phyloP scores from a whole-genome alignment of 2,888 invertebrate genomes.

The Drosophila quinaria region DNA sequence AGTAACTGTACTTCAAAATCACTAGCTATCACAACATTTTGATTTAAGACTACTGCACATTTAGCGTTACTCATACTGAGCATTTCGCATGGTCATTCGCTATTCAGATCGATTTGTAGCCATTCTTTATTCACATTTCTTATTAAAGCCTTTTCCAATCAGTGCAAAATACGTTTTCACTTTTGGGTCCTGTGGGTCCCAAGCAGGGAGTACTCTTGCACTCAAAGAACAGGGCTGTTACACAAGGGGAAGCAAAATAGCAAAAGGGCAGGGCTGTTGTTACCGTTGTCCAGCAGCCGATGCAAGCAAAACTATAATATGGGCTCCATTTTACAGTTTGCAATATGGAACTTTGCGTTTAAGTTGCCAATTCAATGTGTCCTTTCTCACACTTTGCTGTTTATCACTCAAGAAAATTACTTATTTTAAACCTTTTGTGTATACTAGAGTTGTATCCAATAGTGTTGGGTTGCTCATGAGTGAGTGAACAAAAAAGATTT shows the following conservation, averaged over 20 bases:
- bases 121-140: constrained; percentile 24
- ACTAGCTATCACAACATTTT: constrained; percentile 11
- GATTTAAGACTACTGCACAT: constrained; percentile 24
- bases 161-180: constrained; percentile 43
- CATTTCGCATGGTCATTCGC: constrained; percentile 3
- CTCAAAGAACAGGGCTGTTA: constrained; percentile 63
- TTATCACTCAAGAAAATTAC: constrained; percentile 71
- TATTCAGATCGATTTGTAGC: background rate
- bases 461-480: too few relatives aligned
- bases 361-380: constrained; percentile 46
- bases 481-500: too few relatives aligned
- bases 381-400: constrained; percentile 45
- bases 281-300: constrained; percentile 76
- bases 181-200: constrained; percentile 42
- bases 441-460: constrained; percentile 62
- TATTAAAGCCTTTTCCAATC: constrained; percentile 31
- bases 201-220: constrained; percentile 43
- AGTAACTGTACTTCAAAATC: constrained; percentile 35
- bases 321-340: constrained; percentile 51
- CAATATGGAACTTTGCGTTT: constrained; percentile 35
- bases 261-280: constrained; percentile 65
- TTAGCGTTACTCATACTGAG: constrained; percentile 11
- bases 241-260: constrained; percentile 60
- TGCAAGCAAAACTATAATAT: constrained; percentile 65
- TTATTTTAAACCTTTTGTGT: constrained; percentile 78